phyloP scores from a whole-genome alignment of 2,797 vertebrate genomes.

The Sebastes iracundus region DNA sequence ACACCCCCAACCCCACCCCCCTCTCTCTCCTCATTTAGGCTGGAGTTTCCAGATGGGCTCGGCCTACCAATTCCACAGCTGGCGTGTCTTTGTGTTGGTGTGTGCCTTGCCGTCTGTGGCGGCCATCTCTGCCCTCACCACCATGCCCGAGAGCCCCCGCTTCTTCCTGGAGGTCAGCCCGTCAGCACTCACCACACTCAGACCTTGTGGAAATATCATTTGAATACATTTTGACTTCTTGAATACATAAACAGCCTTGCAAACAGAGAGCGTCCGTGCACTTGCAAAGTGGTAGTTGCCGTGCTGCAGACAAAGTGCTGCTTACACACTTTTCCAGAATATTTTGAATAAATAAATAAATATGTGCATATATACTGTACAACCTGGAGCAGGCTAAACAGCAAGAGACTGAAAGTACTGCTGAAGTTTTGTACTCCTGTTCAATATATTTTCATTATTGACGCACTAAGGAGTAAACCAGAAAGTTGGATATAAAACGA shows the following conservation, averaged over 20 bases:
- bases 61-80: constrained; percentile 98
- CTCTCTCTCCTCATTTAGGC: constrained; percentile 71
- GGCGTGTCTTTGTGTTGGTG: constrained; percentile 96
- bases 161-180: constrained; percentile 93
- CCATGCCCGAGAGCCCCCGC: constrained; percentile 97
- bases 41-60: constrained; percentile 99
- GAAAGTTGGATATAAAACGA: neutral
- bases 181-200: neutral
- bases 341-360: constrained; percentile 25
- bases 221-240: neutral
- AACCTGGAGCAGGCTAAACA: neutral
- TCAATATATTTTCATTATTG: neutral
- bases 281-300: neutral
- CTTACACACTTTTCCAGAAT: constrained; percentile 5
- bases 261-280: neutral
- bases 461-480: neutral
- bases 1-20: neutral
- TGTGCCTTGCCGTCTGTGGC: constrained; percentile 95
- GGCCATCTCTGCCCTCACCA: constrained; percentile 94
- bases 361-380: neutral
- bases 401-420: neutral
- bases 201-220: neutral
- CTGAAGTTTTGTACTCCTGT: neutral
- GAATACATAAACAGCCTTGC: constrained; percentile 3
- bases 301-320: constrained; percentile 16